Conservation (phyloP, 1,140 invertebrate genomes). For the Cheumatopsyche charites region DNA sequence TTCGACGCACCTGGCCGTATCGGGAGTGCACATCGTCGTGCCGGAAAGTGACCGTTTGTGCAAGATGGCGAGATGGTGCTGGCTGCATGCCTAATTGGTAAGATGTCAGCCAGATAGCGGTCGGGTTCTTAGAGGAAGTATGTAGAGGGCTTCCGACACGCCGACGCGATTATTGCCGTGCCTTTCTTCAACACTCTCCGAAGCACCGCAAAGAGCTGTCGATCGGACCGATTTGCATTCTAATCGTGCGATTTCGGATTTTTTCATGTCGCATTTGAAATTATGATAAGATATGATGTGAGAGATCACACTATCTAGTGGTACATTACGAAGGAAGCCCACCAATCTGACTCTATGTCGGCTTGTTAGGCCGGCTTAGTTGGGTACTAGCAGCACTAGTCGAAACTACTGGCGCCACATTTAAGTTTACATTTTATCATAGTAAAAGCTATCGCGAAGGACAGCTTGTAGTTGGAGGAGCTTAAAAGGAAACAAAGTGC, state of each 20-base stretch:
- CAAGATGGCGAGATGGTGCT: slow-evolving; percentile 13
- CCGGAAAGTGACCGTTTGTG: slow-evolving; percentile 37
- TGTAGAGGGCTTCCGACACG: slow-evolving; percentile 32
- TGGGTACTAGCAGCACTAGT: too few species aligned
- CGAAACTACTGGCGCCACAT: too few species aligned
- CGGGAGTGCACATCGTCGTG: neutral
- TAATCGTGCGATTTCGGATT: neutral
- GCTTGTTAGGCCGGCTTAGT: too few species aligned
- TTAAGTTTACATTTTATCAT: too few species aligned
- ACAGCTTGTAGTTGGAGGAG: too few species aligned
- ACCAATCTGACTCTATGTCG: too few species aligned
- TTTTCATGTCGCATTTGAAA: too few species aligned
- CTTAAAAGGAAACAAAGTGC: too few species aligned
- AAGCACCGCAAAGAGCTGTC: neutral
- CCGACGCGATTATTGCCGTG: slow-evolving; percentile 16
- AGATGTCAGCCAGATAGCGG: slow-evolving; percentile 26
- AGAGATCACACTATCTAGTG: too few species aligned
- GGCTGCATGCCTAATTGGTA: slow-evolving; percentile 36
- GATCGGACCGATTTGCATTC: neutral
- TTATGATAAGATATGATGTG: too few species aligned
- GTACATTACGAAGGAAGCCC: too few species aligned
- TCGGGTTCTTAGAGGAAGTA: slow-evolving; percentile 23
- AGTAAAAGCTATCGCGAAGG: too few species aligned
- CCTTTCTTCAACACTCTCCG: slow-evolving; percentile 12
- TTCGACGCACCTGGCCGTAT: slow-evolving; percentile 16